Base-by-base conservation (phyloP, 2,888 invertebrate species). In the Lymantria monacha region DNA sequence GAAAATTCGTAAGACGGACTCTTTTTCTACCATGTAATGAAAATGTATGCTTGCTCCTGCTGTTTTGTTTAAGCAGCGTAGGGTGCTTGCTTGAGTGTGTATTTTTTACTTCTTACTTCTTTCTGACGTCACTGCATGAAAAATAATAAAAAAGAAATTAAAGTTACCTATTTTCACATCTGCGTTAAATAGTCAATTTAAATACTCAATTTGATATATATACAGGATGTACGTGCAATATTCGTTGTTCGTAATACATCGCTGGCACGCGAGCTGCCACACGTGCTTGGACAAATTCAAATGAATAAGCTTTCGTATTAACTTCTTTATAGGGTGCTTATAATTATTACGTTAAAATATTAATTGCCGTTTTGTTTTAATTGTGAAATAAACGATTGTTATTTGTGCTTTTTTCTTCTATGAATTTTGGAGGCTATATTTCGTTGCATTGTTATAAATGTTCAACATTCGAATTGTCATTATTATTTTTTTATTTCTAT, bases 211-310 rank as follows among this genome's bases (percentile, higher is more conserved):
- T 60, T 58, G 11, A 53, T 57, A 56, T 67, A 69, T 76, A 76
- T 69, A 76, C 74, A 74, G 76, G 66, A 63, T 76, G 79, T 74
- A 72, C 70, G 53, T 50, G 59, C 59, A 59, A 65, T 65, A 68
- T 67, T 73, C 69, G 74, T 78, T 80, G 76, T 80, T 72, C 76
- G 75, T 86, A 85, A 87, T 83, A 81, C 82, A 78, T 74, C 71
- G 80, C 57, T 49, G 66, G 76, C 89, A 88, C 88, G 89, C 88
- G 76, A 88, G 77, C 78, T 70, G 53, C 55, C 86, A 86, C 85
- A 86, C 85, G 82, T 69, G 78, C 72, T 70, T 82, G 83, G 85
- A 87, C 88, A 85, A 88, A 88, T 87, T 86, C 85, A 88, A 89
- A 89, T 88, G 86, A 87, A 86, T 82, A 83, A 75, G 81, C 79